These are phyloP conservation scores for Temnothorax unifasciatus DNA, from an alignment of 2,888 invertebrate genomes.

Conservation along the genomic window DNA sequence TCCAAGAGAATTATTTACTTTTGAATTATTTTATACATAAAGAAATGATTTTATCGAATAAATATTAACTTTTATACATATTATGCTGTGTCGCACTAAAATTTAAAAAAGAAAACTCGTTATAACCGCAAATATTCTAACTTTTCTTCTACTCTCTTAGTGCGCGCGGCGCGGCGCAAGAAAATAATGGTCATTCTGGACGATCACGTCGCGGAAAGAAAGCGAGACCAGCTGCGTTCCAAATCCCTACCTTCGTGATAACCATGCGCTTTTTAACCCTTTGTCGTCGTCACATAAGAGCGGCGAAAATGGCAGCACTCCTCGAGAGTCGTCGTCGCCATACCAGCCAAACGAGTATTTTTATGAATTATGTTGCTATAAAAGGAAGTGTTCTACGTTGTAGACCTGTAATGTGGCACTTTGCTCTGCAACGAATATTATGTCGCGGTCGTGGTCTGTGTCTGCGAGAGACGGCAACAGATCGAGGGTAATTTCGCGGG, in stretches of 20 bases:
- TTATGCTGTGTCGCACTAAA: neutral
- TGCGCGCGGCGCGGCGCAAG: neutral
- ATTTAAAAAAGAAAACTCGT: neutral
- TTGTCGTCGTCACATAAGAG: constrained; percentile 31
- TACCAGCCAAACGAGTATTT: constrained; percentile 28
- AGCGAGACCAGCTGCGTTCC: constrained; percentile 8
- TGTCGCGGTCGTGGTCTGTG: neutral
- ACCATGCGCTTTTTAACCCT: constrained; percentile 23
- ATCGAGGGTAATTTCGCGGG: constrained; percentile 23
- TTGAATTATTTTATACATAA: neutral
- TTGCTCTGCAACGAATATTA: constrained; percentile 12
- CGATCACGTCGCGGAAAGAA: neutral
- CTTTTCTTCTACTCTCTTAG: neutral
- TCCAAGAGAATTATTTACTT: constrained; percentile 5
- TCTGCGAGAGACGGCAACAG: constrained; percentile 4
- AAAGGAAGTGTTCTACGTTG: constrained; percentile 30
- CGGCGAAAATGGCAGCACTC: constrained; percentile 13
- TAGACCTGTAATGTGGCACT: constrained; percentile 4
- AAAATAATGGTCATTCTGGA: neutral
- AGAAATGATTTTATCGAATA: neutral
- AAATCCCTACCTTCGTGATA: constrained; percentile 17
- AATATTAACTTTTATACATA: neutral
- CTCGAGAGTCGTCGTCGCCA: neutral
- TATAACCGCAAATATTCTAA: neutral
- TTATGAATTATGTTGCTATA: constrained; percentile 44